A percentile compares a stretch with the other conserved stretches of the same genome.
phyloP scores from a whole-genome alignment of 2,113 vertebrate species.

The Sporophila hypoxantha region DNA sequence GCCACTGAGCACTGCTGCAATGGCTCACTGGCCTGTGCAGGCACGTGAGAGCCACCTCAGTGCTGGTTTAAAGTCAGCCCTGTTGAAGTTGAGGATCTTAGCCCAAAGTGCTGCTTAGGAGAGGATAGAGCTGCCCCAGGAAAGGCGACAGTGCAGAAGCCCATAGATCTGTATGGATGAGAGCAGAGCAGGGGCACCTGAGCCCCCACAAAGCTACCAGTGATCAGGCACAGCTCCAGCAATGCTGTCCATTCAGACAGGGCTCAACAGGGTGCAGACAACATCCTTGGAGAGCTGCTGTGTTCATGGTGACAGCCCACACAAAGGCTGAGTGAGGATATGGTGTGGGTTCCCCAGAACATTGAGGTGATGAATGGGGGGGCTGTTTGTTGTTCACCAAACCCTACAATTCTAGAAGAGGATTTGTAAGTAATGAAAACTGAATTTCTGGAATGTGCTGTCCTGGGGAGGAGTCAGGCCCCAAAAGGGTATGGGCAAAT shows the following conservation, averaged over 20 bases:
- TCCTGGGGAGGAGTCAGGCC: not conserved
- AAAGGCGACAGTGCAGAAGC: not conserved
- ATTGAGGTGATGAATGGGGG: not conserved
- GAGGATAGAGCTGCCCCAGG: not conserved
- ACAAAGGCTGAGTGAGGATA: not conserved
- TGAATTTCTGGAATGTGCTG: not conserved
- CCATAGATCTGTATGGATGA: not conserved
- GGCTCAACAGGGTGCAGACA: not conserved
- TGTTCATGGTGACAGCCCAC: not conserved
- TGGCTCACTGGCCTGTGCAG: not conserved
- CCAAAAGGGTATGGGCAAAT: not conserved
- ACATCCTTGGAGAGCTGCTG: not conserved
- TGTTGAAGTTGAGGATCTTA: not conserved
- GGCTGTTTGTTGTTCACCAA: not conserved
- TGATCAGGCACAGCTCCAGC: not conserved
- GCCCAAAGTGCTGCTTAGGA: not conserved
- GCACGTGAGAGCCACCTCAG: not conserved
- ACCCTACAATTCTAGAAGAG: not conserved
- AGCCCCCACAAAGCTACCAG: not conserved
- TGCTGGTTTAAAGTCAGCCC: not conserved
- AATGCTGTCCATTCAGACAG: fast-evolving
- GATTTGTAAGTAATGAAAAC: not conserved
- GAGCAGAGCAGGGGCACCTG: not conserved
- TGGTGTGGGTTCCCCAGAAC: not conserved
- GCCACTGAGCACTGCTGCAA: not conserved